Evolutionary conservation across 2,888 invertebrate genomes (phyloP), one percentile per base, ranked within the genome.

Genomic region (Sphaeridia pumilis): DNA sequence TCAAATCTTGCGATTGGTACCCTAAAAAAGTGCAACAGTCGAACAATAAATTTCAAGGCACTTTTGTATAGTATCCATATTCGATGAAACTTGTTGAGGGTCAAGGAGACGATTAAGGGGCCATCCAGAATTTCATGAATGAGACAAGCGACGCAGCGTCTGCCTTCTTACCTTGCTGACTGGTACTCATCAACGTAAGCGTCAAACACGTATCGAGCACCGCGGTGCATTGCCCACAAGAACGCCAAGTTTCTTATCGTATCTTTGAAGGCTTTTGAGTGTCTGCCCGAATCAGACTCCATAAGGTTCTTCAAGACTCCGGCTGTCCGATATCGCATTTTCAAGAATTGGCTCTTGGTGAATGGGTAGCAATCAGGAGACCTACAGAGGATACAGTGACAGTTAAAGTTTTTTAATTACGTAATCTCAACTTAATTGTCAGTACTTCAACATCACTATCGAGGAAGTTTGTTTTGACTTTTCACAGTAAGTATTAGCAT

Each of bases 211-310:
- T 62, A 66, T 10, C 66, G 62, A 38, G 67, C 67, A 24, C 66
- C 66, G 14, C 66, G 65, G 41, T 67, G 66, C 35, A 67, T 65
- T 22, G 66, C 67, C 59, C 66, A 66, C n/a, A 67, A 60, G 49
- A 61, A 67, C 21, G 66, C 67, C n/a, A 66, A 54, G 54, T 67
- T 67, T 44, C 67, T 52, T 1, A 63, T 60, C 12, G 65, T 54
- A 49, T 64, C 65, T 47, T 60, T 60, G 51, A 63, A 65, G 12
- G 58, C 57, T 34, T 49, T 31, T 4, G 60, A 55, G 48, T 59
- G 57, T 43, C 53, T 55, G 36, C 55, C 60, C 21, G 55, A 46
- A 43, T 56, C 59, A 38, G 56, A 49, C 26, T 59, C 58, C 34
- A 59, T 58, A 38, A 65, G 38, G 27, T 55, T 57, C 48, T 60